These are phyloP conservation scores for Agrochola circellaris DNA, from an alignment of 2,888 invertebrate species.

Conservation along the genomic window DNA sequence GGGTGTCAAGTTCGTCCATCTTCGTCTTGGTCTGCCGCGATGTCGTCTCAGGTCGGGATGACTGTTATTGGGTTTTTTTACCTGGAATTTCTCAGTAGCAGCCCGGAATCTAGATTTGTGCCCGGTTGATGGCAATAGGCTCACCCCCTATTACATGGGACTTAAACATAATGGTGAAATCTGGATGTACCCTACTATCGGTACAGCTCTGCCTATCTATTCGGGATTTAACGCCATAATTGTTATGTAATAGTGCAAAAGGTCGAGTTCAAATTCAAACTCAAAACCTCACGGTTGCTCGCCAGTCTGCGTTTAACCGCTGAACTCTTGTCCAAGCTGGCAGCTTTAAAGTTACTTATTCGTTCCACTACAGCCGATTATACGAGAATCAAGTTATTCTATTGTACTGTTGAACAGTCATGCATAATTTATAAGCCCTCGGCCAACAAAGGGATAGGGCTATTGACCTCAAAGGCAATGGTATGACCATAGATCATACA, in stretches of 20 bases:
- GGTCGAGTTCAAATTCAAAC: background rate
- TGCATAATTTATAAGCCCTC: slow-evolving; percentile 33
- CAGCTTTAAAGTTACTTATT: slow-evolving; percentile 1
- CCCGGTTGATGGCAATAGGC: too few species aligned
- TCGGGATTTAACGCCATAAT: too few species aligned
- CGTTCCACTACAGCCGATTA: background rate
- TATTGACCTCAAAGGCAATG: background rate
- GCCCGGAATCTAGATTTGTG: too few species aligned
- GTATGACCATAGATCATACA: background rate
- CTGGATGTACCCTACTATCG: too few species aligned
- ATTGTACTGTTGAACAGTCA: slow-evolving; percentile 10
- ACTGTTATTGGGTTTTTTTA: too few species aligned
- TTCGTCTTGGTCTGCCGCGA: too few species aligned
- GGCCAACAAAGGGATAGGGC: slow-evolving; percentile 28
- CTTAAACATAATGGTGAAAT: too few species aligned
- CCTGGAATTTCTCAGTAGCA: too few species aligned
- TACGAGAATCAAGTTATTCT: slow-evolving; percentile 21
- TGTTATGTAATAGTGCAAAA: background rate
- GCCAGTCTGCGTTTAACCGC: background rate
- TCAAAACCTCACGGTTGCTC: background rate
- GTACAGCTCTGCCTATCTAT: too few species aligned
- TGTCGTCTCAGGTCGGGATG: too few species aligned
- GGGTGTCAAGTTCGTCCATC: too few species aligned
- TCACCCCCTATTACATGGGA: too few species aligned
- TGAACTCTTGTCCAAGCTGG: background rate